Conservation (phyloP, 2,113 vertebrate genomes). For the Boleophthalmus pectinirostris region DNA sequence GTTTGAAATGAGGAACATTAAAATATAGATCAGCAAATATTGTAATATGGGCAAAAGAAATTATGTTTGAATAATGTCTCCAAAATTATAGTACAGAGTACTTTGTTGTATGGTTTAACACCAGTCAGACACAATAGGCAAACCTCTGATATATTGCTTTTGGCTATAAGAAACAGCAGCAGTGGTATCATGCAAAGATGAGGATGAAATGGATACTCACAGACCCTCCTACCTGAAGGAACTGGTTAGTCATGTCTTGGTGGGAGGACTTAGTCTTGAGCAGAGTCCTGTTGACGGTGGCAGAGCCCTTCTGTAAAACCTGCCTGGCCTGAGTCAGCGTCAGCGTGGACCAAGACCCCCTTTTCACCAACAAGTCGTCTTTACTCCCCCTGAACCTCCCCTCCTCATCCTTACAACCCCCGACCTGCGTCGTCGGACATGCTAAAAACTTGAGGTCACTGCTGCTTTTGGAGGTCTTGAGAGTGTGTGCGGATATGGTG, state of each 20-base stretch:
- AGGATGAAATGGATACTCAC: conserved; percentile 65
- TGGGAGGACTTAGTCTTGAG: conserved; percentile 97
- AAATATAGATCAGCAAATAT: too few species aligned
- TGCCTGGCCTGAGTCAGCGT: conserved; percentile 94
- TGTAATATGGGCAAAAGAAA: too few species aligned
- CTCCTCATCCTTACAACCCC: conserved; percentile 71
- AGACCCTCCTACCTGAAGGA: conserved; percentile 89
- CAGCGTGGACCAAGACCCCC: conserved; percentile 95
- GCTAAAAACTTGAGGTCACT: conserved; percentile 84
- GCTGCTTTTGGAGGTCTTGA: conserved; percentile 96
- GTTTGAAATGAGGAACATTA: too few species aligned
- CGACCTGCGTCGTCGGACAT: conserved; percentile 62
- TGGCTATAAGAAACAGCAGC: conserved; percentile 11
- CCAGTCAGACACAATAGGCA: neutral
- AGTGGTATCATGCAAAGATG: conserved; percentile 36
- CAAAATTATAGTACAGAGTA: too few species aligned
- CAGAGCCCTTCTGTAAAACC: conserved; percentile 93
- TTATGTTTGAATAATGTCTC: too few species aligned
- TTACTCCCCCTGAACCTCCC: conserved; percentile 49
- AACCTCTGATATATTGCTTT: neutral
- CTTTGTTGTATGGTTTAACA: too few species aligned
- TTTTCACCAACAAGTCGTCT: conserved; percentile 78
- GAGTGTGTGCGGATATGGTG: conserved; percentile 71
- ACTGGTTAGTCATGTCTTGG: conserved; percentile 93
- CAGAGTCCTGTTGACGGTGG: conserved; percentile 94